phyloP scores from a whole-genome alignment of 2,797 vertebrate species.

The Lepidocolaptes lacrymiger region DNA sequence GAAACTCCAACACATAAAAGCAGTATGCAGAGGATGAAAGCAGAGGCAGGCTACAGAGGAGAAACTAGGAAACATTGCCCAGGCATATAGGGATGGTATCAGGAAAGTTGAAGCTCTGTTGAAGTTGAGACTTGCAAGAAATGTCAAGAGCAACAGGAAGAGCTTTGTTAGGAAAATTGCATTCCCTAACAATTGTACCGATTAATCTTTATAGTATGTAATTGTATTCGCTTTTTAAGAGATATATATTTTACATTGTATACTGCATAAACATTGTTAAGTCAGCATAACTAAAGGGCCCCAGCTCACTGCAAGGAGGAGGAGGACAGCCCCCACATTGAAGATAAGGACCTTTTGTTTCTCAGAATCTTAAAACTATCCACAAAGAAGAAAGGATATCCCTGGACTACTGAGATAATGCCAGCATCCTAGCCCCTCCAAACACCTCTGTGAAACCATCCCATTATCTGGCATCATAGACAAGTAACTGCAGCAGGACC shows the following conservation, averaged over 20 bases:
- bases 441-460: neutral
- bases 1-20: neutral
- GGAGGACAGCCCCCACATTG: neutral
- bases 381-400: neutral
- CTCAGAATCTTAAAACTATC: neutral
- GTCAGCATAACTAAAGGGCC: neutral
- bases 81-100: neutral
- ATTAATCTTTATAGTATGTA: neutral
- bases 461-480: neutral
- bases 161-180: neutral
- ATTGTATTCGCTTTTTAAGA: neutral
- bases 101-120: neutral
- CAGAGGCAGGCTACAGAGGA: neutral
- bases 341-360: neutral
- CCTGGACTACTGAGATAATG: neutral
- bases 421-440: neutral
- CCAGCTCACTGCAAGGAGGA: neutral
- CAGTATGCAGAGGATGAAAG: neutral
- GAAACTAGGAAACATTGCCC: neutral
- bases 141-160: neutral
- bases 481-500: neutral
- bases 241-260: neutral
- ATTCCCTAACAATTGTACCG: neutral
- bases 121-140: neutral
- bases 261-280: neutral